Percentiles rank a stretch among this genome's conserved stretches.
Evolutionary conservation across 1,140 invertebrate genomes (phyloP).

Genomic region (Drosophila carrolli): DNA sequence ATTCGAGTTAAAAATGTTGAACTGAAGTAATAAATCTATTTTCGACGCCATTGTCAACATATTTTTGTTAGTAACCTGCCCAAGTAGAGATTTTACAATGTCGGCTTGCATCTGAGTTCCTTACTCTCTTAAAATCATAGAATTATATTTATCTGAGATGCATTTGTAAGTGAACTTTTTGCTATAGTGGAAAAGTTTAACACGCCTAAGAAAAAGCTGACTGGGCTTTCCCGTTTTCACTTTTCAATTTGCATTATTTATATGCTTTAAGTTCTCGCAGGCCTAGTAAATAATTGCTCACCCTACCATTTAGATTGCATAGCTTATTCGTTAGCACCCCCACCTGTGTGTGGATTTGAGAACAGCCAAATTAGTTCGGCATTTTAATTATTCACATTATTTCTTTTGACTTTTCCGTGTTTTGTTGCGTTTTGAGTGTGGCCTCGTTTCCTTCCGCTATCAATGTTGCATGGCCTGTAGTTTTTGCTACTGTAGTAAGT

Average conservation of each 20-base stretch:
- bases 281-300: constrained; percentile 5
- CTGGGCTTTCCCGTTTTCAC: constrained; percentile 24
- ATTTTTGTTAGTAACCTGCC: no score
- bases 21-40: no score
- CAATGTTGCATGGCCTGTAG: constrained; percentile 61
- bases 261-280: neutral
- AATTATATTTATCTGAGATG: no score
- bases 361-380: constrained; percentile 14
- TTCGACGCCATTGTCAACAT: no score
- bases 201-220: neutral
- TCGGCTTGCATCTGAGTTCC: no score
- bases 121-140: no score
- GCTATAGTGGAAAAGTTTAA: no score
- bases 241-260: constrained; percentile 39
- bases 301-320: constrained; percentile 2
- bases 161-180: no score
- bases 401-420: constrained; percentile 24
- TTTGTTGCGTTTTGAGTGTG: constrained; percentile 42
- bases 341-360: neutral
- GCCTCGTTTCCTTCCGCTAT: constrained; percentile 57
- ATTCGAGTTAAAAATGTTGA: no score
- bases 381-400: constrained; percentile 70
- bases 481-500: constrained; percentile 19
- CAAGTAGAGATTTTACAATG: no score
- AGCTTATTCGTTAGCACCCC: constrained; percentile 1